phyloP scores from a whole-genome alignment of 2,113 vertebrate species.

The Silurus meridionalis region DNA sequence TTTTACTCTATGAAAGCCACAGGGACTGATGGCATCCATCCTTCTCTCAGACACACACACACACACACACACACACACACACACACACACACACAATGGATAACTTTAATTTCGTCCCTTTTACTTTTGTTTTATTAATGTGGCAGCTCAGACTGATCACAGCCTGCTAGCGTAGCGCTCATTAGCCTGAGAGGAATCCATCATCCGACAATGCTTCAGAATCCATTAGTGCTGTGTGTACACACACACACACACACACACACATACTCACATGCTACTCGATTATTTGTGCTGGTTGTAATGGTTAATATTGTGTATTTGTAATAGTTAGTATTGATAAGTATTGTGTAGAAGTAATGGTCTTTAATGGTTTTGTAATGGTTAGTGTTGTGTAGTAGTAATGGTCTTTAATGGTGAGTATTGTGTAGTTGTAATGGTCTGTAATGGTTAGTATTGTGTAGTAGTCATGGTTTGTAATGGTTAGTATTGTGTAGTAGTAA shows the following conservation, averaged over 20 bases:
- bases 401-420: no score
- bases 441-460: neutral
- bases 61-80: constrained; percentile 26
- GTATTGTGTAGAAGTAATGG: neutral
- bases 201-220: constrained; percentile 57
- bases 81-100: constrained; percentile 58
- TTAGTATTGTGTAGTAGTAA: no score
- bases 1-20: neutral
- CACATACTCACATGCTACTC: neutral
- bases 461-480: neutral
- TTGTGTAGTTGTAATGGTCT: no score
- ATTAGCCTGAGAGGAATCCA: constrained; percentile 75
- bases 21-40: neutral
- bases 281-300: no score
- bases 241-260: neutral
- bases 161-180: constrained; percentile 73
- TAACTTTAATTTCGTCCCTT: constrained; percentile 70
- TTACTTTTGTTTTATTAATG: constrained; percentile 72
- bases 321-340: no score
- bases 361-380: no score
- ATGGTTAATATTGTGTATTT: no score
- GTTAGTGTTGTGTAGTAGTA: no score
- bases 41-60: neutral
- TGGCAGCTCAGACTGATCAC: constrained; percentile 75
- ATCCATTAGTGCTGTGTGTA: constrained; percentile 20